Base-by-base conservation (phyloP, 1,140 invertebrate species). In the Chionoecetes opilio region DNA sequence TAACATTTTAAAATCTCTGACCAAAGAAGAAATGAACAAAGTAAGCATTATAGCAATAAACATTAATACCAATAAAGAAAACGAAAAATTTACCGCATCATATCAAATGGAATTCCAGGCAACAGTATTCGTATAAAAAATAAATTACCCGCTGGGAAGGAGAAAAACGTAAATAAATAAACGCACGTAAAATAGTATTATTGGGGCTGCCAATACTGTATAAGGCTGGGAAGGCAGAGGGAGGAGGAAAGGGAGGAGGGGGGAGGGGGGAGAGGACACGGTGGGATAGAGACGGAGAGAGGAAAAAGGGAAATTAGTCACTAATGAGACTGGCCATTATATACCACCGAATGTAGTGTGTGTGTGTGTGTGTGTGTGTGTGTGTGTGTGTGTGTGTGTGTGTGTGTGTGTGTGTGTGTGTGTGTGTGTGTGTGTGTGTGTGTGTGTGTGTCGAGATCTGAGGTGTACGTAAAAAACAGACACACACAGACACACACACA, bases 331-430 rank as follows among this genome's bases (percentile, higher is more conserved):
- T 35, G 85, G 32, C 85, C n/a, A 26, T 37, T 35, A 87, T 87
- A 87, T 6, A 87, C 85, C 85, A 9, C 32, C 85, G 17, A 31
- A 21, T 84, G 37, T 38, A 46, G 88, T 46, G 88, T 53, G 29
- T 53, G 37, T 90, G 35, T 31, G 38, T 63, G n/a, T 90, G 88
- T 90, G 88, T 53, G 41, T 90, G 88, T 90, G 88, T 90, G 38
- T 90, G 26, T 53, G 29, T 35, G n/a, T 90, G 26, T 90, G 87
- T 41, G 17, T 89, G 87, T 38, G 87, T 89, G 37, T 41, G 34
- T 88, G 29, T n/a, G 86, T 41, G 35, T 41, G 87, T 89, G 87
- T 89, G 35, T 88, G 86, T 2, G 86, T 37, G 35, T 88, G 21
- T 38, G 86, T 37, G 34, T 88, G 86, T 37, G 86, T 88, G 35